Conservation (phyloP, 2,888 invertebrate genomes). For the Lasioglossum figueresi region DNA sequence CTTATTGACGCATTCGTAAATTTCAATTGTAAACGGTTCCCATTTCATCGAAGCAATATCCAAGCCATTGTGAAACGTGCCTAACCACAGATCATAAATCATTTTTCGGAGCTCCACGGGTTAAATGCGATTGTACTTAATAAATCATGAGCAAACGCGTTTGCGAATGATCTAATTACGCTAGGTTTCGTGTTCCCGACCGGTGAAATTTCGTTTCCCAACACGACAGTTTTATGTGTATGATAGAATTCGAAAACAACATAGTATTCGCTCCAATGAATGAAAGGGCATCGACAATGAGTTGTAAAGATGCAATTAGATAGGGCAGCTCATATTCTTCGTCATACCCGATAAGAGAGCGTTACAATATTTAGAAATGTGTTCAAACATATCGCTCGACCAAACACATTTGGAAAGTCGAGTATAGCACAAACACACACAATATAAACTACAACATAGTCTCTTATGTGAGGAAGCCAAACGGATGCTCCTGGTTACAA, state of each 20-base stretch:
- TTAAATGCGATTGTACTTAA: conserved; percentile 72
- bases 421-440: conserved; percentile 57
- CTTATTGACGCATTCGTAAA: not conserved
- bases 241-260: conserved; percentile 49
- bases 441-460: conserved; percentile 62
- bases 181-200: conserved; percentile 60
- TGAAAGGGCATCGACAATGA: conserved; percentile 62
- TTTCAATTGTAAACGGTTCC: conserved; percentile 23
- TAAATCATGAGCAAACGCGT: conserved; percentile 68
- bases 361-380: conserved; percentile 62
- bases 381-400: conserved; percentile 39
- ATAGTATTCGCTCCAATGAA: conserved; percentile 47
- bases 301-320: conserved; percentile 59
- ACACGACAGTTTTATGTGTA: conserved; percentile 55
- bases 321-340: conserved; percentile 66
- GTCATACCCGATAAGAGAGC: conserved; percentile 70
- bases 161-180: conserved; percentile 58
- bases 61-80: conserved; percentile 20
- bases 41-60: conserved; percentile 23
- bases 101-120: conserved; percentile 45
- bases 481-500: conserved; percentile 53
- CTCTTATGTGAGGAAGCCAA: conserved; percentile 56
- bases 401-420: conserved; percentile 47
- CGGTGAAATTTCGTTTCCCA: conserved; percentile 50
- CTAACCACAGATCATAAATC: conserved; percentile 45